phyloP scores from a whole-genome alignment of 2,888 invertebrate species.

The Xestia sexstrigata region DNA sequence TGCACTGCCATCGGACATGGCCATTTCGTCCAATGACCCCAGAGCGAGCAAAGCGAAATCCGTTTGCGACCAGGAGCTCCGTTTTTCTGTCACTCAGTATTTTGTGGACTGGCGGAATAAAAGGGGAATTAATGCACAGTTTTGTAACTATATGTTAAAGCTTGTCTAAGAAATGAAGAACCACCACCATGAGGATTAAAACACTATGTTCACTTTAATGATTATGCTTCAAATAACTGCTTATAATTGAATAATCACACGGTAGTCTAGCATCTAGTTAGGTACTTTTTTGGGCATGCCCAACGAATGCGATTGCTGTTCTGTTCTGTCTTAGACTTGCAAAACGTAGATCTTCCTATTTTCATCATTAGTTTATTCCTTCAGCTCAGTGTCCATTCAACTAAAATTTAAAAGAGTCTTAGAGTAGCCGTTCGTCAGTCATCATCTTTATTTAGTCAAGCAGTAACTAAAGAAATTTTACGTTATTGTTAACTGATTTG shows the following conservation, averaged over 20 bases:
- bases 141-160: not conserved
- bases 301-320: not conserved
- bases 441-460: not conserved
- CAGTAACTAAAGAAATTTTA: not conserved
- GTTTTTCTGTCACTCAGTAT: slow-evolving; percentile 42
- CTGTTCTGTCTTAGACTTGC: not conserved
- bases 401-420: not conserved
- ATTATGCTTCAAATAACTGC: slow-evolving; percentile 60
- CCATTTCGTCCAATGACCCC: slow-evolving; percentile 57
- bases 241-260: slow-evolving; percentile 60
- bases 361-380: not conserved
- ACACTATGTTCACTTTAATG: slow-evolving; percentile 34
- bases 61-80: slow-evolving; percentile 57
- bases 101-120: slow-evolving; percentile 45
- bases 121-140: slow-evolving; percentile 8
- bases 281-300: slow-evolving; percentile 15
- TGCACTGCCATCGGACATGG: slow-evolving; percentile 72
- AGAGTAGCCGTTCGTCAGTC: not conserved
- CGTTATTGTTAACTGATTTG: not conserved
- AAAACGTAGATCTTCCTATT: not conserved
- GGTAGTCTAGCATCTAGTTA: slow-evolving; percentile 71
- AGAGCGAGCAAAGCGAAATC: slow-evolving; percentile 67
- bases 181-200: slow-evolving; percentile 1
- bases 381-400: not conserved
- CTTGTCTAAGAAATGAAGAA: not conserved